phyloP scores from a whole-genome alignment of 2,113 vertebrate species.

The Xiphophorus hellerii region DNA sequence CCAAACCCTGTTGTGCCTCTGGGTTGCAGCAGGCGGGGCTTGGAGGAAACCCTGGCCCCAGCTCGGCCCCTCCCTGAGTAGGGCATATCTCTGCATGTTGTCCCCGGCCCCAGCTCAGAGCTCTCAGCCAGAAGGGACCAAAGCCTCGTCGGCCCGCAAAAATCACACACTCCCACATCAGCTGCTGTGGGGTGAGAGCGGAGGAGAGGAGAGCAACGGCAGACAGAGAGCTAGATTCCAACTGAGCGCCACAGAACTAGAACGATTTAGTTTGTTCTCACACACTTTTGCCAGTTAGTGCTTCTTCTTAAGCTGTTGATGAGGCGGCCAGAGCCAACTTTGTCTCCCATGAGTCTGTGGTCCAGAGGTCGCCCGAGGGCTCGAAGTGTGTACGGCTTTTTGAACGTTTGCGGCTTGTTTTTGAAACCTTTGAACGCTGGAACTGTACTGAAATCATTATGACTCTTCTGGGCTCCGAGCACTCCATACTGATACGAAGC shows the following conservation, averaged over 20 bases:
- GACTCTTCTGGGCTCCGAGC: slow-evolving; percentile 97
- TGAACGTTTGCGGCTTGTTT: slow-evolving; percentile 43
- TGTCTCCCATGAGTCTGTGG: slow-evolving; percentile 56
- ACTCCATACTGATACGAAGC: slow-evolving; percentile 98
- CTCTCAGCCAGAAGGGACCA: slow-evolving; percentile 87
- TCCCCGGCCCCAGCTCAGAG: slow-evolving; percentile 80
- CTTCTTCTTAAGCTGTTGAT: slow-evolving; percentile 50
- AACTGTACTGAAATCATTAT: slow-evolving; percentile 86
- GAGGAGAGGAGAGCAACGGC: slow-evolving; percentile 26
- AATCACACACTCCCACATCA: slow-evolving; percentile 56
- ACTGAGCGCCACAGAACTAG: not conserved
- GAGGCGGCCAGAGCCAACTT: slow-evolving; percentile 52
- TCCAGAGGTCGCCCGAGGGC: slow-evolving; percentile 70
- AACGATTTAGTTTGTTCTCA: not conserved
- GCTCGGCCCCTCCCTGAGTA: slow-evolving; percentile 76
- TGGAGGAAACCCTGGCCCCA: slow-evolving; percentile 65
- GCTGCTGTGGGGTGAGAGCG: slow-evolving; percentile 47
- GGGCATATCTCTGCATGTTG: slow-evolving; percentile 82
- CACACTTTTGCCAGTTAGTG: slow-evolving; percentile 1
- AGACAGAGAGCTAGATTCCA: slow-evolving; percentile 11
- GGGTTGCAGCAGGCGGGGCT: slow-evolving; percentile 79
- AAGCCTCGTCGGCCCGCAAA: slow-evolving; percentile 62
- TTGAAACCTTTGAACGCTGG: slow-evolving; percentile 77
- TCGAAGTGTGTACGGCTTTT: slow-evolving; percentile 28
- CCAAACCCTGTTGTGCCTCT: slow-evolving; percentile 58